Conservation (phyloP, 2,888 invertebrate species). For the Sclerodermus sp. region DNA sequence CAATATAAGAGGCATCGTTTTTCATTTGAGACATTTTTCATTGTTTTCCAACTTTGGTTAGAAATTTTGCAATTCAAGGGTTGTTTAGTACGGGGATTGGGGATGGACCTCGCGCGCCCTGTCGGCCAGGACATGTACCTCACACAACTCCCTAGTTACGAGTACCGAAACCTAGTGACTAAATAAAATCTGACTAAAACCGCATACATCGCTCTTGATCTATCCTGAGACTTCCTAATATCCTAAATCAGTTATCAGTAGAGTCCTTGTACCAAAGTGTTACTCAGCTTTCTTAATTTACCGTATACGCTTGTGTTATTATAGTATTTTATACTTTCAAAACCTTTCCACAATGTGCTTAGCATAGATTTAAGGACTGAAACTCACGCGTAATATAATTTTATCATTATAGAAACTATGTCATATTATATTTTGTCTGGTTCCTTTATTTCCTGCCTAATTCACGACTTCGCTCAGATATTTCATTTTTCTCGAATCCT, state of each 20-base stretch:
- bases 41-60: no score
- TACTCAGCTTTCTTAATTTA: no score
- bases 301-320: no score
- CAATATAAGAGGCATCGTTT: no score
- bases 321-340: no score
- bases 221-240: no score
- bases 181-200: conserved; percentile 11
- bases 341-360: no score
- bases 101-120: conserved; percentile 57
- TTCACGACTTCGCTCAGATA: background rate
- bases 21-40: no score
- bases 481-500: background rate
- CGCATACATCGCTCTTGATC: conserved; percentile 18
- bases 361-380: no score
- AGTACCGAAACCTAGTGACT: conserved; percentile 57
- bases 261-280: no score
- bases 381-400: background rate
- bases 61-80: conserved; percentile 27
- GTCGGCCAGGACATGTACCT: conserved; percentile 59
- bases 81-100: conserved; percentile 55
- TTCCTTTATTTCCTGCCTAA: conserved; percentile 1
- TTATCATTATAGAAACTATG: conserved; percentile 14
- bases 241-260: no score
- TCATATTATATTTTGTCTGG: conserved; percentile 3
- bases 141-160: conserved; percentile 60